phyloP scores from a whole-genome alignment of 2,888 invertebrate genomes.

The Eurytoma californica region DNA sequence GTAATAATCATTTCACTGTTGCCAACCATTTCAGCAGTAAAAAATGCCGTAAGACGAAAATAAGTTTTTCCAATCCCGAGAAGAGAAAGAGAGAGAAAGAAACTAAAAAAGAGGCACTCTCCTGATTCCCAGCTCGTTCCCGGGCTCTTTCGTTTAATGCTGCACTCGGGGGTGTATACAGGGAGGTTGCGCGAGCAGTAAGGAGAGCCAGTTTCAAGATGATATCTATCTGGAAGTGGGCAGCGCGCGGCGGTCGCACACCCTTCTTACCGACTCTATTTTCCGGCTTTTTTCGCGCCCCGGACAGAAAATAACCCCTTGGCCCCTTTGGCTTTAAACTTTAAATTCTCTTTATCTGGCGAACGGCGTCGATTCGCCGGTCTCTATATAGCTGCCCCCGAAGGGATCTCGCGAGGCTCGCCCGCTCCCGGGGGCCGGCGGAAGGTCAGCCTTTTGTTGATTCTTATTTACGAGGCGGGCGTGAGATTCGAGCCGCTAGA shows the following conservation, averaged over 20 bases:
- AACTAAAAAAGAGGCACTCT: conserved; percentile 37
- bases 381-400: conserved; percentile 61
- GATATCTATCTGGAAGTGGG: conserved; percentile 40
- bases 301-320: conserved; percentile 56
- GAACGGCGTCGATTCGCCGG: conserved; percentile 64
- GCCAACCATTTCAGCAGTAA: conserved; percentile 3
- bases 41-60: conserved; percentile 16
- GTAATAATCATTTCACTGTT: no score
- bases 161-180: conserved; percentile 14
- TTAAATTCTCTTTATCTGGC: conserved; percentile 73
- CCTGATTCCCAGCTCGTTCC: conserved; percentile 43
- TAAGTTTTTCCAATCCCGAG: conserved; percentile 13
- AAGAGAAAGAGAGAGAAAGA: background rate
- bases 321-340: conserved; percentile 68
- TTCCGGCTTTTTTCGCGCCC: conserved; percentile 45
- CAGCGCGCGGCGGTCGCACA: conserved; percentile 57
- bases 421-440: conserved; percentile 55
- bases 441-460: conserved; percentile 73
- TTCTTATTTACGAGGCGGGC: conserved; percentile 73
- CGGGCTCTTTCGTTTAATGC: conserved; percentile 48
- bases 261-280: conserved; percentile 52
- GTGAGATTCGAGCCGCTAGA: conserved; percentile 70
- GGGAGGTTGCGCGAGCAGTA: background rate
- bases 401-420: conserved; percentile 62
- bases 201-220: background rate